Evolutionary conservation across 2,797 vertebrate species (phyloP), one percentile per base, ranked within the genome.

Genomic region (Syndactyla subalaris): DNA sequence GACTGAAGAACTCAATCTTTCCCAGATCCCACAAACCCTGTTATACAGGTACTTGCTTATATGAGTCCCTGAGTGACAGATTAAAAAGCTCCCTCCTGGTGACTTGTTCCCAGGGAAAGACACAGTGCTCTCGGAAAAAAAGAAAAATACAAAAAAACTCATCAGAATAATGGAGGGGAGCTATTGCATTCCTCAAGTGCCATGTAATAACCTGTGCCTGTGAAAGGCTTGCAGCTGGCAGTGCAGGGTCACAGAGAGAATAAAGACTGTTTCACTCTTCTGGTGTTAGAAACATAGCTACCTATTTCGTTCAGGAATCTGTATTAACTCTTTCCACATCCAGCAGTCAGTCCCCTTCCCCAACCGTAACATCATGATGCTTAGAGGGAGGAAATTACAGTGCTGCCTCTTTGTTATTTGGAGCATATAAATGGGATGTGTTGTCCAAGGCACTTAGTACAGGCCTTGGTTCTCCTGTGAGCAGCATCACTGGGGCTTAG

Each of bases 1-100:
- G 92, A 92, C 93, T 94, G 88, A 95, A 96, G 91, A 96, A 96
- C 94, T 96, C 96, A 96, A 89, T 95, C 94, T 96, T 93, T 55
- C 54, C 67, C 34, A 91, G 59, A 93, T 93, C 57, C 92, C 90
- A 91, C 88, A 96, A 97, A 96, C 91, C 91, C 94, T 95, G 91
- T 96, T 96, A 94, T 96, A 96, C 92, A 97, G 92, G 78, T 94
- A 92, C 84, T 91, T 82, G 81, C 80, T 92, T 93, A 73, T 96
- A 70, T 82, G 84, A 91, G 90, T 85, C 86, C 67, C 80, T 82
- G 92, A 96, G 92, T 96, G 92, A 96, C 92, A 91, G 92, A 93
- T 95, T 97, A 89, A 96, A 96, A 95, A 87, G 55, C 90, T 95
- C 67, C 71, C 26, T 91, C 27, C 88, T 85, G 67, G 57, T 95